These are phyloP conservation scores for Chionodraco myersi DNA, from an alignment of 2,113 vertebrate genomes.

Conservation along the genomic window DNA sequence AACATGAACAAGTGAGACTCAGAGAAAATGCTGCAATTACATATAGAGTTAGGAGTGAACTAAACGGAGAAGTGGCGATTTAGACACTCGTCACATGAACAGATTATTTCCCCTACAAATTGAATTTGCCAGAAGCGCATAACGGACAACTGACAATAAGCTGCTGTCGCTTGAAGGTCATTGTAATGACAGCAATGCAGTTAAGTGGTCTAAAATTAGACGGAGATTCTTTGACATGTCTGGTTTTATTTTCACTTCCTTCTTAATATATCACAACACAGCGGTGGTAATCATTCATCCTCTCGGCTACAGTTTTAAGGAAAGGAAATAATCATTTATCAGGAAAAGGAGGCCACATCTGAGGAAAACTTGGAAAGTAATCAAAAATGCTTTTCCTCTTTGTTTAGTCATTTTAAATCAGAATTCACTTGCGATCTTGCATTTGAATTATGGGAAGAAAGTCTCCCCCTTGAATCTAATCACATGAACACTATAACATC, in stretches of 20 bases:
- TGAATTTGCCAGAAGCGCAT: background rate
- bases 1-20: background rate
- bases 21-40: background rate
- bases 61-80: background rate
- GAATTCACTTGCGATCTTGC: too few species aligned
- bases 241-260: constrained; percentile 51
- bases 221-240: constrained; percentile 33
- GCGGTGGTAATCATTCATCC: background rate
- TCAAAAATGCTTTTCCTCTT: too few species aligned
- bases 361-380: background rate
- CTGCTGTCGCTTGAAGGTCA: constrained; percentile 37
- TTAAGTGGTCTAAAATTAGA: constrained; percentile 67
- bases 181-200: constrained; percentile 57
- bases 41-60: background rate
- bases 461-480: background rate
- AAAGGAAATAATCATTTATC: background rate
- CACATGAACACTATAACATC: background rate
- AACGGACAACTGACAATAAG: constrained; percentile 25
- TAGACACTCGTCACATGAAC: background rate
- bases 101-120: background rate
- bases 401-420: too few species aligned
- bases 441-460: background rate
- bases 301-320: background rate
- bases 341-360: background rate
- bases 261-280: constrained; percentile 5